Conservation (phyloP, 2,113 vertebrate species). For the Henicopernis longicauda region DNA sequence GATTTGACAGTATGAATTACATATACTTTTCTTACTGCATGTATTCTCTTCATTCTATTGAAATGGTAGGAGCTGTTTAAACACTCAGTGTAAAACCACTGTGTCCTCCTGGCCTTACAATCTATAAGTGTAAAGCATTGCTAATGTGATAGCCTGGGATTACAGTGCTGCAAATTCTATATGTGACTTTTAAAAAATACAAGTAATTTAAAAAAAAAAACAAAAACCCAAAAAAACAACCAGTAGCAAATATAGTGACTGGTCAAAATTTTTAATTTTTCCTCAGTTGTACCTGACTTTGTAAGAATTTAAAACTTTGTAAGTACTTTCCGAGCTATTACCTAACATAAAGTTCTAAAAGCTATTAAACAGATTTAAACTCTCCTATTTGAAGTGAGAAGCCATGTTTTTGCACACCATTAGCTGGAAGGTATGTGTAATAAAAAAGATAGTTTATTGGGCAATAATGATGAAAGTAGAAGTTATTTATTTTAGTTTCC, state of each 20-base stretch:
- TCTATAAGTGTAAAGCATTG: neutral
- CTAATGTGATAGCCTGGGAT: neutral
- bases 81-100: neutral
- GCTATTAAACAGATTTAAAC: constrained; percentile 53
- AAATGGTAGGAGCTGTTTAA: neutral
- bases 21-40: neutral
- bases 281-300: neutral
- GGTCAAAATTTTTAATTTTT: neutral
- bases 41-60: neutral
- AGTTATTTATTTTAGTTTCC: neutral
- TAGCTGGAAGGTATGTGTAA: constrained; percentile 37
- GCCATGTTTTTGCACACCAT: constrained; percentile 35
- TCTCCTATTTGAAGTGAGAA: constrained; percentile 42
- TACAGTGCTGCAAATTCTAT: neutral
- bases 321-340: constrained; percentile 46
- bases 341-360: constrained; percentile 54
- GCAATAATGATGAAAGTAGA: constrained; percentile 12
- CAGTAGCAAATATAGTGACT: neutral
- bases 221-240: neutral
- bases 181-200: neutral
- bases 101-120: neutral
- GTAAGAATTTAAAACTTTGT: neutral
- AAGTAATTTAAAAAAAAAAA: neutral
- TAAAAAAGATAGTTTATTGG: constrained; percentile 48
- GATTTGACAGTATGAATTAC: neutral